Evolutionary conservation across 1,140 invertebrate genomes (phyloP).

Genomic region (Ceratosolen solmsi): DNA sequence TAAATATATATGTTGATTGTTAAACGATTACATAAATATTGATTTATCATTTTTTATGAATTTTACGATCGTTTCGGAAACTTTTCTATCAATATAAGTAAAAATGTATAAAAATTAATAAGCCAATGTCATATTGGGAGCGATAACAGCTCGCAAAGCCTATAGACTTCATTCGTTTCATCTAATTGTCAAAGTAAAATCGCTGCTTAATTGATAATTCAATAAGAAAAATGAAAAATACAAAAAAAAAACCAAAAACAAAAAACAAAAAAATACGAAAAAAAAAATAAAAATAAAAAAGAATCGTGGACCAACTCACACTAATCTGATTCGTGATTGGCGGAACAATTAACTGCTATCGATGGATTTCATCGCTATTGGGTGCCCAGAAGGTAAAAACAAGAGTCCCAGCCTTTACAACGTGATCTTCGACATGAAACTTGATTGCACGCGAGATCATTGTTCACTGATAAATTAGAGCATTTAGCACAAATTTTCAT

Average conservation of each 20-base stretch:
- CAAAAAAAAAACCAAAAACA: background rate
- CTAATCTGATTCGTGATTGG: conserved; percentile 46
- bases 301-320: background rate
- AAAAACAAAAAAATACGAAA: background rate
- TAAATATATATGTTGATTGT: background rate
- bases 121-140: background rate
- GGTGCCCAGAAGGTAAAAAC: background rate
- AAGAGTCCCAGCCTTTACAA: background rate
- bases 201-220: conserved; percentile 41
- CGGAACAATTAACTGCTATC: conserved; percentile 50
- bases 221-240: conserved; percentile 34
- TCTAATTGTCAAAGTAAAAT: conserved; percentile 1
- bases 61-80: background rate
- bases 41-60: conserved; percentile 8
- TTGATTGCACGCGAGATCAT: conserved; percentile 32
- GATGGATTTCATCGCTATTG: conserved; percentile 28
- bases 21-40: background rate
- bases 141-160: background rate
- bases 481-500: background rate
- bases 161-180: background rate
- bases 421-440: background rate
- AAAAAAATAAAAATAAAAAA: conserved; percentile 21
- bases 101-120: conserved; percentile 19
- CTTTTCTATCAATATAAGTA: conserved; percentile 4
- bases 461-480: conserved; percentile 41